Evolutionary conservation across 2,888 invertebrate species (phyloP).

Genomic region (Drosophila nigritarsus): DNA sequence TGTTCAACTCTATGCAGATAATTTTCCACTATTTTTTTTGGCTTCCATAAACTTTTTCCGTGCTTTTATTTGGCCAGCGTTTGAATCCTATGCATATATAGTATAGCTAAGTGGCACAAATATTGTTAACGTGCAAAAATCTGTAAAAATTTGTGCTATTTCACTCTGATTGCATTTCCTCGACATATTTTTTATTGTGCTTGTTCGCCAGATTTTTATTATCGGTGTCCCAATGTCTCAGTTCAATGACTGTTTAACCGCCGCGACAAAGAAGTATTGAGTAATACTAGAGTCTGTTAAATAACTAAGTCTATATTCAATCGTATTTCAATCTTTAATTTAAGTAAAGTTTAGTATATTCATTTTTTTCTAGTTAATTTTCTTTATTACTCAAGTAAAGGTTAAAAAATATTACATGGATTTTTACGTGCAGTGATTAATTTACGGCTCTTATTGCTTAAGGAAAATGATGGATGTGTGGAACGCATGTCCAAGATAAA

Average conservation of each 20-base stretch:
- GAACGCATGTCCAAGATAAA: background rate
- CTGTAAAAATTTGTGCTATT: conserved; percentile 67
- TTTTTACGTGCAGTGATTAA: background rate
- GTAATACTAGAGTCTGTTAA: background rate
- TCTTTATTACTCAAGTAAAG: background rate
- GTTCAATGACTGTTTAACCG: background rate
- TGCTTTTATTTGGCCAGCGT: conserved; percentile 56
- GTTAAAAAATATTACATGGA: background rate
- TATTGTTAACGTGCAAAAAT: conserved; percentile 76
- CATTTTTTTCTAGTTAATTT: too few relatives aligned
- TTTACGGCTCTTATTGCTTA: background rate
- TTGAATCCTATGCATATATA: conserved; percentile 13
- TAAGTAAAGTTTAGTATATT: too few relatives aligned
- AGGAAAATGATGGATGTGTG: background rate
- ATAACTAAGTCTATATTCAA: background rate
- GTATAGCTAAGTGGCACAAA: conserved; percentile 49
- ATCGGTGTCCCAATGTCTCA: background rate
- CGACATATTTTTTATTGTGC: conserved; percentile 49
- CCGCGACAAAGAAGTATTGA: background rate
- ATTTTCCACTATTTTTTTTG: conserved; percentile 17
- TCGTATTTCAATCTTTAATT: too few relatives aligned
- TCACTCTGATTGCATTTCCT: conserved; percentile 65
- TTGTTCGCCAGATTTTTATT: background rate
- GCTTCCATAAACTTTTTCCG: conserved; percentile 46
- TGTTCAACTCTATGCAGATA: conserved; percentile 10